phyloP scores from a whole-genome alignment of 2,113 vertebrate genomes.

The Malurus alboscapulatus region DNA sequence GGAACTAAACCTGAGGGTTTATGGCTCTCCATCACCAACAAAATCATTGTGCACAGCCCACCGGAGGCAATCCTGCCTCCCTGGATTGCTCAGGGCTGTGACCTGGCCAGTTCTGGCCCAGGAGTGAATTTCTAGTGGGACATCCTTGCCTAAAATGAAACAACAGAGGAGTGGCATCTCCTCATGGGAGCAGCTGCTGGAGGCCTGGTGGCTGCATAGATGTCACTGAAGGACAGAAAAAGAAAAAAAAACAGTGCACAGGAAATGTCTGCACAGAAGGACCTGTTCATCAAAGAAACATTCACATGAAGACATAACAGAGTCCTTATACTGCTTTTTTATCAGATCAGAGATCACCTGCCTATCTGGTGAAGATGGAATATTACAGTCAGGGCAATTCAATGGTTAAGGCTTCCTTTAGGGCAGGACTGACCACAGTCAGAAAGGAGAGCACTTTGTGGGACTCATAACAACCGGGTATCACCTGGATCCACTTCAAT shows the following conservation, averaged over 20 bases:
- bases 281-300: not conserved
- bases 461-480: not conserved
- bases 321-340: not conserved
- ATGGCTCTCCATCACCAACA: not conserved
- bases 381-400: not conserved
- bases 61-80: not conserved
- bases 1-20: not conserved
- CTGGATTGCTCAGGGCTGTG: not conserved
- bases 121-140: not conserved
- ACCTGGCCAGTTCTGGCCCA: not conserved
- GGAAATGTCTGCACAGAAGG: not conserved
- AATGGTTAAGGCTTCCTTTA: not conserved
- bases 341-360: not conserved
- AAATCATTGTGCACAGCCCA: not conserved
- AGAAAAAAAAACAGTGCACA: rapidly evolving
- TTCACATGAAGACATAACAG: not conserved
- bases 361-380: not conserved
- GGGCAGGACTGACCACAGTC: not conserved
- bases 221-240: not conserved
- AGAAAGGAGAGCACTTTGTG: not conserved
- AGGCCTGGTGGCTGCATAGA: not conserved
- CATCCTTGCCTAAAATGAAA: not conserved
- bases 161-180: not conserved
- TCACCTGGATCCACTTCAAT: not conserved
- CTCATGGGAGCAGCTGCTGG: not conserved